phyloP scores from a whole-genome alignment of 1,140 invertebrate species.

The Phthorimaea operculella region DNA sequence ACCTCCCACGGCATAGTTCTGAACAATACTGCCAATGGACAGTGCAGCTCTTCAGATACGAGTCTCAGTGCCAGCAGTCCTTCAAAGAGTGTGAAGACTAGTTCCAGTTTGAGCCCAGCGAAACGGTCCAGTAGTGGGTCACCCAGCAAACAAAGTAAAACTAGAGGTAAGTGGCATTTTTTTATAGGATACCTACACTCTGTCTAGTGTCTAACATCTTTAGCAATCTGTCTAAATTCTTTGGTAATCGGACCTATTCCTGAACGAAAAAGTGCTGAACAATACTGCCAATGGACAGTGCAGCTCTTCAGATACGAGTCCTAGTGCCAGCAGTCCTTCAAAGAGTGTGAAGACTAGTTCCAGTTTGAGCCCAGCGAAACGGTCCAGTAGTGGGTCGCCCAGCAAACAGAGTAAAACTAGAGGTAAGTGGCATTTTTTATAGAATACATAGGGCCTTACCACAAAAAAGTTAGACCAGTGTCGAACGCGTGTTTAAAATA shows the following conservation, averaged over 20 bases:
- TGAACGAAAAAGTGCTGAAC: conserved; percentile 8
- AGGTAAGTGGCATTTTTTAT: conserved; percentile 63
- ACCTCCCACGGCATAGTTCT: conserved; percentile 52
- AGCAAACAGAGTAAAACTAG: conserved; percentile 79
- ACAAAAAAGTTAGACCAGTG: too few species aligned
- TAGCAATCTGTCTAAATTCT: too few species aligned
- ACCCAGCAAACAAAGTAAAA: conserved; percentile 80
- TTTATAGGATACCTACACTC: too few species aligned
- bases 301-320: conserved; percentile 67
- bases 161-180: conserved; percentile 64
- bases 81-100: conserved; percentile 86
- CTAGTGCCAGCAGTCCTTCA: conserved; percentile 81
- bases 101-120: conserved; percentile 83
- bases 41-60: conserved; percentile 63
- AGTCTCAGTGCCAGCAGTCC: conserved; percentile 79
- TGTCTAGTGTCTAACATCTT: too few species aligned
- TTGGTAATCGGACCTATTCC: too few species aligned
- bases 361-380: conserved; percentile 84
- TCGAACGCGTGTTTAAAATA: too few species aligned
- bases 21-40: conserved; percentile 53
- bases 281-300: conserved; percentile 16
- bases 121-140: conserved; percentile 87
- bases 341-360: conserved; percentile 87
- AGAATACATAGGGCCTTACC: too few species aligned
- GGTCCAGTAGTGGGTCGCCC: conserved; percentile 84